Evolutionary conservation across 2,797 vertebrate species (phyloP).

Genomic region (Amniataba percoides): DNA sequence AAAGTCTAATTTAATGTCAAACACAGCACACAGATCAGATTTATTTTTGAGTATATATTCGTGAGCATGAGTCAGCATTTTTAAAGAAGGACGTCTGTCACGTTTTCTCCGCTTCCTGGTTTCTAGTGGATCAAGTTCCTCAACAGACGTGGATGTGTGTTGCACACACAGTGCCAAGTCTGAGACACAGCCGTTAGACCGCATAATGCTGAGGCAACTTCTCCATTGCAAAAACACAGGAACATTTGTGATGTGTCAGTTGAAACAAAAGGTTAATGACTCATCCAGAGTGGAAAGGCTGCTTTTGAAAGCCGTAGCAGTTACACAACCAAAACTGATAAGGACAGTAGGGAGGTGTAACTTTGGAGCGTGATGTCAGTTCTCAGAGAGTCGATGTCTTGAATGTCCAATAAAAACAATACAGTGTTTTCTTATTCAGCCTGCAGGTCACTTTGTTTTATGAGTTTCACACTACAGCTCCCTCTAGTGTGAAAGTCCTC

Average conservation of each 20-base stretch:
- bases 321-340: slow-evolving; percentile 18
- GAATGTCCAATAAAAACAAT: neutral
- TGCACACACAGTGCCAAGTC: neutral
- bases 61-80: slow-evolving; percentile 60
- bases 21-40: neutral
- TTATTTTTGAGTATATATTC: neutral
- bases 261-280: neutral
- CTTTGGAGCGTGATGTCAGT: slow-evolving; percentile 1
- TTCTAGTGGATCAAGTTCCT: slow-evolving; percentile 49
- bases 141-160: neutral
- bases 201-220: slow-evolving; percentile 24
- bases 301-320: neutral
- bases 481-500: slow-evolving; percentile 27
- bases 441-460: neutral
- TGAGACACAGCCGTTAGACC: slow-evolving; percentile 5
- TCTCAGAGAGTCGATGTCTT: slow-evolving; percentile 10
- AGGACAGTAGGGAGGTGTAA: neutral
- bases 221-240: slow-evolving; percentile 27
- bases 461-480: slow-evolving; percentile 20
- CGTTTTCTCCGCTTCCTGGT: slow-evolving; percentile 33
- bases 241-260: neutral
- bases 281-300: neutral
- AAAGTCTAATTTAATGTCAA: neutral
- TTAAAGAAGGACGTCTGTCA: slow-evolving; percentile 10
- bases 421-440: slow-evolving; percentile 39